These are phyloP conservation scores for Papilio demoleus DNA, from an alignment of 2,888 invertebrate species.

Conservation along the genomic window DNA sequence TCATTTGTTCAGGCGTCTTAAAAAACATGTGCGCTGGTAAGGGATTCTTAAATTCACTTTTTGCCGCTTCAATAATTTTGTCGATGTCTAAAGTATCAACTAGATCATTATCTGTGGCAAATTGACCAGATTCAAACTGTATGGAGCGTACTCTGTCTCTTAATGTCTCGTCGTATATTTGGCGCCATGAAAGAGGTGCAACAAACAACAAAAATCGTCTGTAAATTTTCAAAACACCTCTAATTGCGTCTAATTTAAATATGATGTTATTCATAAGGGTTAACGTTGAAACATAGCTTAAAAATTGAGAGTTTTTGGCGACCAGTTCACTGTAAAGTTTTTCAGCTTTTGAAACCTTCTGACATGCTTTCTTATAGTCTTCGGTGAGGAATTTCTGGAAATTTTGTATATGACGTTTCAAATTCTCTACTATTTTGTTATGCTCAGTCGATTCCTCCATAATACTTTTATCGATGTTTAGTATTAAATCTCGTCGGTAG, in stretches of 20 bases:
- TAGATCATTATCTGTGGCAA: slow-evolving; percentile 72
- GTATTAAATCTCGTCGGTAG: slow-evolving; percentile 70
- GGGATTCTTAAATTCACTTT: slow-evolving; percentile 65
- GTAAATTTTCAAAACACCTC: slow-evolving; percentile 70
- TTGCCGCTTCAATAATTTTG: slow-evolving; percentile 70
- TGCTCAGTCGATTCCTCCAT: slow-evolving; percentile 64
- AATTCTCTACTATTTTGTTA: slow-evolving; percentile 61
- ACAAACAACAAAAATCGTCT: slow-evolving; percentile 72
- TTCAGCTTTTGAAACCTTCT: slow-evolving; percentile 66
- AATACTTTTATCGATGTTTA: slow-evolving; percentile 68
- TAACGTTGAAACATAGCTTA: slow-evolving; percentile 64
- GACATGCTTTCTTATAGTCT: slow-evolving; percentile 75
- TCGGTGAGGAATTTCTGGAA: slow-evolving; percentile 77
- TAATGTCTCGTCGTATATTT: slow-evolving; percentile 68
- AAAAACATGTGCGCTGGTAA: slow-evolving; percentile 64
- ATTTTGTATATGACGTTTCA: slow-evolving; percentile 71
- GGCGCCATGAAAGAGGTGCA: slow-evolving; percentile 75
- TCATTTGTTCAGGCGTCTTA: slow-evolving; percentile 66
- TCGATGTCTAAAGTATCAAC: slow-evolving; percentile 73
- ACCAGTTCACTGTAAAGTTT: slow-evolving; percentile 62
- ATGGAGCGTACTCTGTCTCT: slow-evolving; percentile 64
- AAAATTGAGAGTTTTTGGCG: slow-evolving; percentile 67
- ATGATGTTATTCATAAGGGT: slow-evolving; percentile 71
- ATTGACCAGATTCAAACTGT: slow-evolving; percentile 70
- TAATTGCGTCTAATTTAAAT: slow-evolving; percentile 75